Base-by-base conservation (phyloP, 2,888 invertebrate species). In the Agrotis clavis region DNA sequence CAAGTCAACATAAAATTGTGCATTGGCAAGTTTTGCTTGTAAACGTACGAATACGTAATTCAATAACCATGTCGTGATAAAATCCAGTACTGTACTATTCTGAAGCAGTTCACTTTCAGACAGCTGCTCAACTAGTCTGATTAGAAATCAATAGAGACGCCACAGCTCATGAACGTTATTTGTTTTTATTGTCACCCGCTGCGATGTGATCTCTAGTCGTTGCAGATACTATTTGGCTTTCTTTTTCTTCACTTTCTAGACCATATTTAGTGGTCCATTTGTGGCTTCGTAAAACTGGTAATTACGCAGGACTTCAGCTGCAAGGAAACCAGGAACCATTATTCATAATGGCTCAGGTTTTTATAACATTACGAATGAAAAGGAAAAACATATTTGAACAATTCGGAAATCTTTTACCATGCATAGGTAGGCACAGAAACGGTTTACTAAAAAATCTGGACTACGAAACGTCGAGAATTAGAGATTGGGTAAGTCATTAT, bases 121-220 rank as follows among this genome's bases (percentile, higher is more conserved):
- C 57, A 64, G 67, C 73, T 71, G 71, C 71, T 73, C 70, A 69
- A 72, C 65, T 68, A 79, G 77, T 83, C 81, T 84, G 83, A 85
- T 86, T 78, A 84, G 83, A 81, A 85, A 86, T 84, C 86, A 84
- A 85, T 85, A 84, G 72, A 77, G 71, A 77, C 67, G 69, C 56
- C 66, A 73, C 61, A 62, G 68, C 70, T 82, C 73, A 76, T 80
- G 61, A 54, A 64, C 64, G 50, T 64, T 73, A 68, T 82, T 83
- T 77, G 70, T 82, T 81, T 81, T 85, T 85, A 84, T 85, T 83
- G 73, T 81, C 83, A 76, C 85, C 86, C 85, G 77, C 74, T 67
- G 83, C 68, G 77, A 77, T 67, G 74, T 54, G 72, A 79, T 71
- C 74, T 77, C 70, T 54, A 53, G 65, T 63, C 67, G n/a, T 30